Evolutionary conservation across 2,888 invertebrate genomes (phyloP).

Genomic region (Deilephila porcellus): DNA sequence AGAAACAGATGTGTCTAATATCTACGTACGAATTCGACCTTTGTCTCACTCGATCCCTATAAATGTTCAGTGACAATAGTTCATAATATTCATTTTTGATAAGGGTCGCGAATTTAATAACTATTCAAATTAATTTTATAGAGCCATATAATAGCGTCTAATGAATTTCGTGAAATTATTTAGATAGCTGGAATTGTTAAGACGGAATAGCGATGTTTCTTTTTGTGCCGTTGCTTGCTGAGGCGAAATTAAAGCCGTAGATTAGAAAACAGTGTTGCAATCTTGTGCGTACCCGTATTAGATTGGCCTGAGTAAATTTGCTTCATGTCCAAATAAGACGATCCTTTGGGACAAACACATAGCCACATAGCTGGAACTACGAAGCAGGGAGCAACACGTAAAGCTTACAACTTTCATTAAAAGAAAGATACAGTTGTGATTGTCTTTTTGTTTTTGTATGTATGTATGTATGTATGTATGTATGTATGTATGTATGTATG

Average conservation of each 20-base stretch:
- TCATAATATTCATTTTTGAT: slow-evolving; percentile 47
- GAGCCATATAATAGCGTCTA: slow-evolving; percentile 33
- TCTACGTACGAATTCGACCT: slow-evolving; percentile 28
- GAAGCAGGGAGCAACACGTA: slow-evolving; percentile 41
- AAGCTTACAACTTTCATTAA: slow-evolving; percentile 65
- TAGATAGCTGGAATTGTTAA: slow-evolving; percentile 32
- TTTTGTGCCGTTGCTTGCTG: slow-evolving; percentile 41
- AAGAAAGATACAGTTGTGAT: slow-evolving; percentile 51
- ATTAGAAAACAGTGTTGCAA: slow-evolving; percentile 62
- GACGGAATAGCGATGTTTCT: slow-evolving; percentile 33
- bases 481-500: too few relatives aligned
- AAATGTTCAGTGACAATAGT: slow-evolving; percentile 41
- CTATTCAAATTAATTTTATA: slow-evolving; percentile 33
- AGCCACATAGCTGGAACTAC: slow-evolving; percentile 37
- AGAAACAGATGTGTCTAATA: slow-evolving; percentile 33
- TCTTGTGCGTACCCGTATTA: slow-evolving; percentile 64
- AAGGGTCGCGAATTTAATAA: slow-evolving; percentile 46
- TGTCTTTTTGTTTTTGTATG: slow-evolving; percentile 40
- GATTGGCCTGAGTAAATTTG: slow-evolving; percentile 77
- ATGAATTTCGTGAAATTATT: slow-evolving; percentile 32
- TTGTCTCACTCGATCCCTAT: slow-evolving; percentile 41
- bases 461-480: too few relatives aligned
- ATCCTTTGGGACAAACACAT: slow-evolving; percentile 60
- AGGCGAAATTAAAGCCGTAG: slow-evolving; percentile 66
- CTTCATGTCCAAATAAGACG: slow-evolving; percentile 73